Conservation (phyloP, 2,888 invertebrate species). For the Tuberolachnus salignus region DNA sequence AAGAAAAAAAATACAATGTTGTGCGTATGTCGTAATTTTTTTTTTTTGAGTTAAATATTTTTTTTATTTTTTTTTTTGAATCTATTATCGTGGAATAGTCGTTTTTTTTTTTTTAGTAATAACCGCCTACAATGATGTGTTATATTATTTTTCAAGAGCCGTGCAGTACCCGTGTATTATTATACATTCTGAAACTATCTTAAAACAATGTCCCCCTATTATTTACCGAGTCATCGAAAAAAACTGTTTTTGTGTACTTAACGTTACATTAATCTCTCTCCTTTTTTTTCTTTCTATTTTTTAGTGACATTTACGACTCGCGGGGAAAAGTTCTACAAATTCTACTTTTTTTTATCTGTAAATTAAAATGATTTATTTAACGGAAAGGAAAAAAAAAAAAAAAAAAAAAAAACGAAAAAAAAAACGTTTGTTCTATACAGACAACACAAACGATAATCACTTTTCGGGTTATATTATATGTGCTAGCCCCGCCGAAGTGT, state of each 20-base stretch:
- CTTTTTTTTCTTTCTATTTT: background rate
- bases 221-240: conserved; percentile 24
- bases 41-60: too few relatives aligned
- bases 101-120: too few relatives aligned
- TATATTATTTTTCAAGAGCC: background rate
- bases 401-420: too few relatives aligned
- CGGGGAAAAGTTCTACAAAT: background rate
- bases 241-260: conserved; percentile 30
- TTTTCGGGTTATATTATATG: too few relatives aligned
- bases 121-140: too few relatives aligned
- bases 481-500: too few relatives aligned
- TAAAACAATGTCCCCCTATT: background rate
- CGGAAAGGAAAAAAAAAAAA: background rate
- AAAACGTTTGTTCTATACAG: too few relatives aligned
- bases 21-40: too few relatives aligned
- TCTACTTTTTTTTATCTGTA: background rate
- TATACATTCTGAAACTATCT: background rate
- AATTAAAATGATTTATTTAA: conserved; percentile 27
- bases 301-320: conserved; percentile 11
- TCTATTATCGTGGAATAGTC: too few relatives aligned
- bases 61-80: too few relatives aligned
- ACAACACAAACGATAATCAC: too few relatives aligned
- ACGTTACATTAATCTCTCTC: conserved; percentile 25
- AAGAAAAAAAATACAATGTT: too few relatives aligned
- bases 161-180: background rate